Percentiles rank a stretch among this genome's conserved stretches.
Conservation (phyloP, 2,888 invertebrate species). For the Dugesia japonica region DNA sequence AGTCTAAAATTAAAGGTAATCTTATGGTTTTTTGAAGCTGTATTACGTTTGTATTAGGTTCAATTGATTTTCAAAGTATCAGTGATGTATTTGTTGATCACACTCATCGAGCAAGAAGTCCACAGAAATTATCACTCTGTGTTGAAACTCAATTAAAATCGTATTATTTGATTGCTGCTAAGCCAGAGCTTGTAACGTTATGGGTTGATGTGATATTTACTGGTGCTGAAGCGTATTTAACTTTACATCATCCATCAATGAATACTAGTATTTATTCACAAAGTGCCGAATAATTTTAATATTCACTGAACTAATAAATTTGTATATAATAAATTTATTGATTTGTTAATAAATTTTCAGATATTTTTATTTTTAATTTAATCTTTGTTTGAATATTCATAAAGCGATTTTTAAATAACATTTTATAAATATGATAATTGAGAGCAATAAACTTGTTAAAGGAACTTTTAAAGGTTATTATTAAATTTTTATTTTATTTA, state of each 20-base stretch:
- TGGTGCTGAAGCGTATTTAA: not conserved
- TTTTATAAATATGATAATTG: not conserved
- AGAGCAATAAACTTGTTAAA: not conserved
- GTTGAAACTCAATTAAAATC: not conserved
- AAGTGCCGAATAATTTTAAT: not conserved
- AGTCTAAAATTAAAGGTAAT: not conserved
- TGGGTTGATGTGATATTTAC: conserved; percentile 1
- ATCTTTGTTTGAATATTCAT: not conserved
- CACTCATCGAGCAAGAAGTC: not conserved
- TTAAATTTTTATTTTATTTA: not conserved
- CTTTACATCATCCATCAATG: conserved; percentile 14
- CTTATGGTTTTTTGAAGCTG: not conserved
- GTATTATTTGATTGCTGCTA: conserved; percentile 12
- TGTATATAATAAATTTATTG: not conserved
- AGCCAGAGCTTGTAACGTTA: not conserved
- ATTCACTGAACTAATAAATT: not conserved
- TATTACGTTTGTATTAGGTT: not conserved
- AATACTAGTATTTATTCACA: not conserved
- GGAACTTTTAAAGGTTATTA: not conserved
- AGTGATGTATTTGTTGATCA: conserved; percentile 15
- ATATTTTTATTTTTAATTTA: not conserved
- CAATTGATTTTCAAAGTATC: not conserved
- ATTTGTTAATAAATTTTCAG: not conserved
- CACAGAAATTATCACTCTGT: not conserved
- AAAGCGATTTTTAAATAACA: no score